phyloP scores from a whole-genome alignment of 2,888 invertebrate species.

The Pseudococcus viburni region DNA sequence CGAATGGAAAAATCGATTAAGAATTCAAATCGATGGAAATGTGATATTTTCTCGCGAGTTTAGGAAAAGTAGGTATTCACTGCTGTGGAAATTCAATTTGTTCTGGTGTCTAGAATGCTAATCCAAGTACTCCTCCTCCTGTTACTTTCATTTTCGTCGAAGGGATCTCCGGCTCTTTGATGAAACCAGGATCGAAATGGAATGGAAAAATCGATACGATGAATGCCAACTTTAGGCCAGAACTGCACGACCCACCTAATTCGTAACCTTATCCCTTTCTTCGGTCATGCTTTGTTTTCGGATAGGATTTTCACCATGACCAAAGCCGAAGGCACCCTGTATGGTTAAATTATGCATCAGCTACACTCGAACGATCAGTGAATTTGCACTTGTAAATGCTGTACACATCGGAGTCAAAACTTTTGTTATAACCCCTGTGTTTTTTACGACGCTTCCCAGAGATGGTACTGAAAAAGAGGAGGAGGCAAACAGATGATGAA shows the following conservation, averaged over 20 bases:
- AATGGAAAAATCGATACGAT: not conserved
- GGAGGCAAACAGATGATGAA: slow-evolving; percentile 66
- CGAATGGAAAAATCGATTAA: not conserved
- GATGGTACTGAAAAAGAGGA: slow-evolving; percentile 33
- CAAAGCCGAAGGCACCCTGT: not conserved
- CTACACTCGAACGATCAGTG: slow-evolving; percentile 35
- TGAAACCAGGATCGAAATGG: not conserved
- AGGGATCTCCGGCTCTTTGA: not conserved
- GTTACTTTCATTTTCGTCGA: too few species aligned
- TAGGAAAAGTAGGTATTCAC: not conserved
- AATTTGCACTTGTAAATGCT: slow-evolving; percentile 55
- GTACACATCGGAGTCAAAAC: slow-evolving; percentile 27
- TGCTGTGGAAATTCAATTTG: not conserved
- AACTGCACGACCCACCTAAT: not conserved
- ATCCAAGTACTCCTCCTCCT: too few species aligned
- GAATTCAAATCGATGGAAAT: too few species aligned
- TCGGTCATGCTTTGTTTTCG: not conserved
- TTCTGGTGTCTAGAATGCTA: not conserved
- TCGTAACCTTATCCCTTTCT: slow-evolving; percentile 9
- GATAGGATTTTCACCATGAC: not conserved
- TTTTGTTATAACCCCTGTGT: slow-evolving; percentile 52
- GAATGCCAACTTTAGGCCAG: not conserved
- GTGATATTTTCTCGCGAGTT: too few species aligned
- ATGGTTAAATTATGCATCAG: slow-evolving; percentile 44
- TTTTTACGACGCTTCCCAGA: slow-evolving; percentile 48